Base-by-base conservation (phyloP, 1,140 invertebrate species). In the Drosophila trapezifrons region DNA sequence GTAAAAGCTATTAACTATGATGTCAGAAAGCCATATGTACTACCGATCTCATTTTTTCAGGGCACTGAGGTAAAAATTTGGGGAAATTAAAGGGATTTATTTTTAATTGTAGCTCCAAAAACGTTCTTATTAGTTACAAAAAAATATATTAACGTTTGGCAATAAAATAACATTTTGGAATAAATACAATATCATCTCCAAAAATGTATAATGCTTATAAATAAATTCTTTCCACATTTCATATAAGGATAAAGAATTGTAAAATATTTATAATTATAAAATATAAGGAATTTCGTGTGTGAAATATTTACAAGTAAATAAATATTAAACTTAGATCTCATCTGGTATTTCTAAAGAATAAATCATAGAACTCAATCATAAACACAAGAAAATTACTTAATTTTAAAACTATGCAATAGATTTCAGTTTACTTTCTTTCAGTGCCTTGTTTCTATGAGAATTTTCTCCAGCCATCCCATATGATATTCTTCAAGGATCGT, bases 1-100 rank as follows among this genome's bases (percentile, higher is more conserved):
- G 27, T 49, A 58, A 58, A 71, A 72, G 66, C 73, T 63, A 77
- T 77, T 78, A 78, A 76, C 73, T 76, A 59, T 76, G 72, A 76
- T 76, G 73, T 76, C 73, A 76, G 73, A 67, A 45, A 20, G 66
- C 64, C 69, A 71, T 29, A 47, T 70, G 65, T 32, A 46, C 40
- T 5, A 15, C 5, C 45, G 18, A 67, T 64, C 60, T n/a, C 15
- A 63, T 18, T n/a, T 25, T 25, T 12, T 2, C 2, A 12, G 0
- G 13, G n/a, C 25, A 58, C 35, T 38, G 9, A 3, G 8, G 18
- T 37, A 55, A 47, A 12, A 45, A 10, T 12, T 20, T 0, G 5
- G 18, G 18, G 2, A 15, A 13, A 13, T 45, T 13, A 59, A 45
- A 17, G n/a, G 13, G 42, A 12, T 13, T 3, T 18, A 12, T 4